A percentile compares a stretch with the other conserved stretches of the same genome.
Conservation (phyloP, 2,797 vertebrate species). For the Arremon aurantiirostris region DNA sequence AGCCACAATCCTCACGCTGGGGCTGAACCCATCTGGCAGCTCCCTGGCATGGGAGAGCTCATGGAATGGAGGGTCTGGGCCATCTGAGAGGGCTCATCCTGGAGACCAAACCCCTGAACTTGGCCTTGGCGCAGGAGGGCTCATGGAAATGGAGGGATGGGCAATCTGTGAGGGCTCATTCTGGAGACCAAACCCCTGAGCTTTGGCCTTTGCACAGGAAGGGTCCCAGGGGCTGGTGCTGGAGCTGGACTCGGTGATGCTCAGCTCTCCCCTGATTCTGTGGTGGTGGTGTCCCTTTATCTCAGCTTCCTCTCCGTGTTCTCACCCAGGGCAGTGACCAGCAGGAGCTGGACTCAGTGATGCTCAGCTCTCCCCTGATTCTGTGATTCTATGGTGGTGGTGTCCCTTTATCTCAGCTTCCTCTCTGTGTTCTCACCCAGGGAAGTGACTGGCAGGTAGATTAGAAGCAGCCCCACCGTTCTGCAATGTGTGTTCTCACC, state of each 20-base stretch:
- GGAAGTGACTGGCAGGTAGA: background rate
- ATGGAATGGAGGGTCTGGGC: accelerated
- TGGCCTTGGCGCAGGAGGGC: accelerated
- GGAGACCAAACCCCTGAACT: accelerated
- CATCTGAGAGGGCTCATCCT: accelerated
- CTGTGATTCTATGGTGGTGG: background rate
- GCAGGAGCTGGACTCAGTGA: background rate
- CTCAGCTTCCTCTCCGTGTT: background rate
- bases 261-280: background rate
- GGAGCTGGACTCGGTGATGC: background rate
- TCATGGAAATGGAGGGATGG: accelerated
- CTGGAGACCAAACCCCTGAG: accelerated
- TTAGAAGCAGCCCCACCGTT: accelerated
- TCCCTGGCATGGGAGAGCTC: background rate
- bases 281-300: too few species aligned
- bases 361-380: background rate
- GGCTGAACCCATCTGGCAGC: background rate
- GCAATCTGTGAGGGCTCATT: accelerated
- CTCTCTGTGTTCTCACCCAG: background rate
- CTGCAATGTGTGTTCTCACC: background rate
- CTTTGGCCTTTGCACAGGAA: background rate
- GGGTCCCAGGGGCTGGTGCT: background rate
- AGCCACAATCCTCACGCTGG: accelerated
- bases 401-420: background rate
- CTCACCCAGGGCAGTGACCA: background rate